Conservation (phyloP, 2,797 vertebrate species). For the Pantherophis alleghaniensis region DNA sequence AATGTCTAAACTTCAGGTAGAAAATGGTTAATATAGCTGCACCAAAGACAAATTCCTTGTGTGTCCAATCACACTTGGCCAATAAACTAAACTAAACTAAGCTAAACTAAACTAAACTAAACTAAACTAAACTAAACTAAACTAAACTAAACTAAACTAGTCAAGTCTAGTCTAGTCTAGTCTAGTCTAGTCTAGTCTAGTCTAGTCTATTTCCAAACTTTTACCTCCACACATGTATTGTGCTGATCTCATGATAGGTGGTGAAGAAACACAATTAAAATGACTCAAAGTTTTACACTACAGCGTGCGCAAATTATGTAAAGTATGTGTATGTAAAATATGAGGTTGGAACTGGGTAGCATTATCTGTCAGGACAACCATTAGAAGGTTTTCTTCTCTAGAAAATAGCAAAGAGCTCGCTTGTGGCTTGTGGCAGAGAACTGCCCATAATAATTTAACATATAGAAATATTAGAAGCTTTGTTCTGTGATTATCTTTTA, state of each 20-base stretch:
- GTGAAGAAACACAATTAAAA: neutral
- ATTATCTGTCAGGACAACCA: neutral
- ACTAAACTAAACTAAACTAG: no score
- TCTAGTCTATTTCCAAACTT: neutral
- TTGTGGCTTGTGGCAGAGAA: neutral
- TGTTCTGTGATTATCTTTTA: neutral
- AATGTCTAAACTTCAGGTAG: neutral
- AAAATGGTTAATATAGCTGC: neutral
- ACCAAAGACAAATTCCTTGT: no score
- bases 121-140: no score
- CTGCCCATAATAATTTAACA: neutral
- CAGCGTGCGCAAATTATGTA: neutral
- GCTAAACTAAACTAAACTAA: no score
- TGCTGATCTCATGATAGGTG: neutral
- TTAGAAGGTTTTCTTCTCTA: neutral
- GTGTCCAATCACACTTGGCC: no score
- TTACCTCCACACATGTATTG: neutral
- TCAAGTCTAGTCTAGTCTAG: no score
- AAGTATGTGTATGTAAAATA: neutral
- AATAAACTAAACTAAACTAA: no score
- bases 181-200: no score
- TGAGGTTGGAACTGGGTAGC: neutral
- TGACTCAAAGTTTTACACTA: neutral
- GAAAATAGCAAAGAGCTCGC: neutral
- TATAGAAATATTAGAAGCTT: neutral